Conservation (phyloP, 1,140 invertebrate genomes). For the Drosophila pectinifera region DNA sequence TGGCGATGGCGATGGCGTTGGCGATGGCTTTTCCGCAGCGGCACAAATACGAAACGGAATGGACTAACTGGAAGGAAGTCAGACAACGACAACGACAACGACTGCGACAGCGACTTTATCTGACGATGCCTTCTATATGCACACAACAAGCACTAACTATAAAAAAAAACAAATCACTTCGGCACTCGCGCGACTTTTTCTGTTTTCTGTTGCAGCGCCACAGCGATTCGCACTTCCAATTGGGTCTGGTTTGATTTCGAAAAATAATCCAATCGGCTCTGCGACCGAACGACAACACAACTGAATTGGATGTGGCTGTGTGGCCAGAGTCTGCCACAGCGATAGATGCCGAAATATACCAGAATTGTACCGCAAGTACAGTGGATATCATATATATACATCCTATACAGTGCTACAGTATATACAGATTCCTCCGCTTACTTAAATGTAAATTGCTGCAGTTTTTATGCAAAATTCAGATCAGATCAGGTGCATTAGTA, state of each 20-base stretch:
- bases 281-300: slow-evolving; percentile 1
- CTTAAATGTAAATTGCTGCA: too few species aligned
- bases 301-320: too few species aligned
- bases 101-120: background rate
- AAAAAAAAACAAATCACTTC: slow-evolving; percentile 34
- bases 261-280: slow-evolving; percentile 14
- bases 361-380: too few species aligned
- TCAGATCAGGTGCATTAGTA: too few species aligned
- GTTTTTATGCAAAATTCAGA: too few species aligned
- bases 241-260: slow-evolving; percentile 9
- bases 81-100: background rate
- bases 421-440: too few species aligned
- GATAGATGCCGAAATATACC: too few species aligned
- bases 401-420: too few species aligned
- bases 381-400: too few species aligned
- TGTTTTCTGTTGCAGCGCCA: slow-evolving; percentile 4
- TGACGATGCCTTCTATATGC: slow-evolving; percentile 4
- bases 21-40: slow-evolving; percentile 18
- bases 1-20: background rate
- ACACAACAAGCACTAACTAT: slow-evolving; percentile 31
- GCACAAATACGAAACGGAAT: slow-evolving; percentile 14
- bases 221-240: slow-evolving; percentile 14
- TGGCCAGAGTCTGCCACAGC: too few species aligned
- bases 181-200: slow-evolving; percentile 16
- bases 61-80: slow-evolving; percentile 3